phyloP scores from a whole-genome alignment of 2,888 invertebrate genomes.

The Agrochola circellaris region DNA sequence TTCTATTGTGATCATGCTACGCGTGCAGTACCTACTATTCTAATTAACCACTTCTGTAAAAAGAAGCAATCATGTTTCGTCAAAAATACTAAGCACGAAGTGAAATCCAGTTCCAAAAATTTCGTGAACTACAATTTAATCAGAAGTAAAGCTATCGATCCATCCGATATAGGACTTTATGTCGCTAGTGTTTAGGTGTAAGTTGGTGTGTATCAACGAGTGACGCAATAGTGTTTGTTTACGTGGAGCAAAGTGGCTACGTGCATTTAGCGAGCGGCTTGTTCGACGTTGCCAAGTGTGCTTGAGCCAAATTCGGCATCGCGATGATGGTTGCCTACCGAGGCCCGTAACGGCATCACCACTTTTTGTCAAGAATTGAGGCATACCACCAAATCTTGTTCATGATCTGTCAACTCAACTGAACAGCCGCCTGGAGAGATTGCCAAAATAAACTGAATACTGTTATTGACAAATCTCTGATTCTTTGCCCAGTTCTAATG shows the following conservation, averaged over 20 bases:
- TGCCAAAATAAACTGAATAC: slow-evolving; percentile 38
- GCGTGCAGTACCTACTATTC: slow-evolving; percentile 5
- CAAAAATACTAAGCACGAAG: slow-evolving; percentile 55
- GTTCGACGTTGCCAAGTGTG: slow-evolving; percentile 85
- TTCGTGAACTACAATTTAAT: slow-evolving; percentile 81
- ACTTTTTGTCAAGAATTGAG: slow-evolving; percentile 76
- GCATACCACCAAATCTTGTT: slow-evolving; percentile 71
- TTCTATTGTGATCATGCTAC: background rate
- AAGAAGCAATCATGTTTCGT: slow-evolving; percentile 27
- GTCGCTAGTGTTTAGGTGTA: slow-evolving; percentile 68
- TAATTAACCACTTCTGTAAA: slow-evolving; percentile 38
- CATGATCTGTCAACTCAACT: slow-evolving; percentile 70
- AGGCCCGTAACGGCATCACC: slow-evolving; percentile 72
- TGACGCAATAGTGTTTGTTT: slow-evolving; percentile 89
- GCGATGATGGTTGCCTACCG: slow-evolving; percentile 75
- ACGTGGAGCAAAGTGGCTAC: slow-evolving; percentile 81
- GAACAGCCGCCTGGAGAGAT: slow-evolving; percentile 56
- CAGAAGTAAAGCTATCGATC: slow-evolving; percentile 43
- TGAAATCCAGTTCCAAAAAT: slow-evolving; percentile 72
- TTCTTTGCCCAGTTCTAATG: slow-evolving; percentile 2
- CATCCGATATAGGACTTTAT: slow-evolving; percentile 69
- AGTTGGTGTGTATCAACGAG: slow-evolving; percentile 71
- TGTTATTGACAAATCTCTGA: slow-evolving; percentile 18
- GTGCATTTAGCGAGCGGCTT: slow-evolving; percentile 76
- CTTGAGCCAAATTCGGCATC: slow-evolving; percentile 86